Percentiles rank a stretch among this genome's conserved stretches.
phyloP scores from a whole-genome alignment of 64 coral and sea anemone species.

The Platygyra sinensis region DNA sequence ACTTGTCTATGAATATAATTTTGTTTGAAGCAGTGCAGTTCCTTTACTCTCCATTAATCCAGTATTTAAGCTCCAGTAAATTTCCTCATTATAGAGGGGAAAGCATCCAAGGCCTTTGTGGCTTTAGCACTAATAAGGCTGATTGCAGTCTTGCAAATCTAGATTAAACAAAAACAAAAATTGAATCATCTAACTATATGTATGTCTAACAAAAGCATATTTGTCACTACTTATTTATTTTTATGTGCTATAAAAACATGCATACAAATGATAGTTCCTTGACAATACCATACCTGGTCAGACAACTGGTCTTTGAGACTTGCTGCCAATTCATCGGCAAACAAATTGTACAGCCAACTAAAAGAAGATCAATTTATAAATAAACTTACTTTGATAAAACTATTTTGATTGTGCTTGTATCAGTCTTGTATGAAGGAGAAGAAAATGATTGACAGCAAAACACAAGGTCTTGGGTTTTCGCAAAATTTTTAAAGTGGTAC shows the following conservation, averaged over 20 bases:
- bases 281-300: constrained; percentile 2
- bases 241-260: too few species aligned
- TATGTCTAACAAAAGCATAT: not conserved
- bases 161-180: too few species aligned
- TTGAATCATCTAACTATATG: not conserved
- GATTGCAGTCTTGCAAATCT: constrained; percentile 56
- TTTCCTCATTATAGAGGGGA: constrained; percentile 42
- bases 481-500: too few species aligned
- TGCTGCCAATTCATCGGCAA: constrained; percentile 44
- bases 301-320: constrained; percentile 42
- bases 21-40: not conserved
- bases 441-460: not conserved
- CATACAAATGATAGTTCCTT: not conserved
- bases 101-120: constrained; percentile 31
- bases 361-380: not conserved
- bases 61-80: not conserved
- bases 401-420: too few species aligned
- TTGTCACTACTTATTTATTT: not conserved
- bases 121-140: constrained; percentile 54
- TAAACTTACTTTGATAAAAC: too few species aligned
- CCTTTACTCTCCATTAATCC: not conserved
- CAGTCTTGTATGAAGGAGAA: not conserved
- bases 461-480: too few species aligned
- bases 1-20: too few species aligned
- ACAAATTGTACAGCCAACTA: constrained; percentile 73